These are phyloP conservation scores for Drosophila santomea DNA, from an alignment of 1,140 invertebrate genomes.

Conservation along the genomic window DNA sequence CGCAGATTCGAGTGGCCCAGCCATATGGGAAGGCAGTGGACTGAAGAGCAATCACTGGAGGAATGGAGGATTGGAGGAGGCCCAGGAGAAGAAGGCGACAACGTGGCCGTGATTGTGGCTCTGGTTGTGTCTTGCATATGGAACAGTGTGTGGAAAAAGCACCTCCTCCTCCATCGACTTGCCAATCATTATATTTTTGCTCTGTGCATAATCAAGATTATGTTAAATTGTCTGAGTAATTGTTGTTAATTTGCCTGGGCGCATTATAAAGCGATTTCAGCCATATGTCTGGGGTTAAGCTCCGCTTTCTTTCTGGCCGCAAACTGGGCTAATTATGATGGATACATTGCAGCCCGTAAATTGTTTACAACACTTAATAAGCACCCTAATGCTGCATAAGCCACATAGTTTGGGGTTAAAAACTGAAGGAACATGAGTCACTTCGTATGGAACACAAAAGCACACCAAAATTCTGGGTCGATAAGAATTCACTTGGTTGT, in stretches of 20 bases:
- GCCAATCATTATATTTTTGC: constrained; percentile 37
- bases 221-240: constrained; percentile 82
- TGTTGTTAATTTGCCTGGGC: constrained; percentile 77
- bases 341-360: constrained; percentile 63
- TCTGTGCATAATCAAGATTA: constrained; percentile 77
- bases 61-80: no score
- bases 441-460: neutral
- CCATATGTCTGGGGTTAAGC: constrained; percentile 68
- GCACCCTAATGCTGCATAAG: constrained; percentile 8
- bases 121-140: constrained; percentile 32
- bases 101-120: constrained; percentile 50
- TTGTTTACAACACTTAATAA: constrained; percentile 32
- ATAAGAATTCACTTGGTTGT: constrained; percentile 7
- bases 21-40: constrained; percentile 49
- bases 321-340: constrained; percentile 71
- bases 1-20: constrained; percentile 59
- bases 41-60: neutral
- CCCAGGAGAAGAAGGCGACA: constrained; percentile 34
- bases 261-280: constrained; percentile 77
- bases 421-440: constrained; percentile 13
- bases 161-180: constrained; percentile 19
- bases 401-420: constrained; percentile 1
- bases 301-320: constrained; percentile 75
- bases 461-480: neutral
- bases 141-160: neutral